Percentiles rank a stretch among this genome's conserved stretches.
These are phyloP conservation scores for Picus viridis DNA, from an alignment of 2,797 vertebrate genomes.

Conservation along the genomic window DNA sequence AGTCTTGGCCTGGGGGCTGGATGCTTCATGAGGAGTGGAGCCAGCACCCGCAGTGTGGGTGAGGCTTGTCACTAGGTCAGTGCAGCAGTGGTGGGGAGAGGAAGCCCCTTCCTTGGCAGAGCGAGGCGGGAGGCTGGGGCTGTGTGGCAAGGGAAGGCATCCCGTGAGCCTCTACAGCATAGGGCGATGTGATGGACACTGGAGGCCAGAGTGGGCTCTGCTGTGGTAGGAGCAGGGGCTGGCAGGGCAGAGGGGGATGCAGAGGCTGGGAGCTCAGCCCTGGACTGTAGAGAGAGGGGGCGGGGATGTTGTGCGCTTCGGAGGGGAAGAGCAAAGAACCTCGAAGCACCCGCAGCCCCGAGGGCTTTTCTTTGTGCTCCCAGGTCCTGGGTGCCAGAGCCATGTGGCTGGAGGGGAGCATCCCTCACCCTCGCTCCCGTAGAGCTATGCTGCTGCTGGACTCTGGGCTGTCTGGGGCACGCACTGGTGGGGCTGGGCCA, in stretches of 20 bases:
- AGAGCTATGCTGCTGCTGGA: slow-evolving; percentile 36
- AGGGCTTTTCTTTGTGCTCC: background rate
- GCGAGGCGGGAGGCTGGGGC: background rate
- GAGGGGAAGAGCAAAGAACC: slow-evolving; percentile 8
- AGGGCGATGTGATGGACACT: background rate
- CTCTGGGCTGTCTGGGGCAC: slow-evolving; percentile 65
- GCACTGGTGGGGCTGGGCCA: slow-evolving; percentile 85
- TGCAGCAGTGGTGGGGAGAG: slow-evolving; percentile 38
- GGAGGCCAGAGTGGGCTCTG: background rate
- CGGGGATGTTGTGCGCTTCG: background rate
- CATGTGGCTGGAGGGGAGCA: background rate
- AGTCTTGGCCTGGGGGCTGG: background rate
- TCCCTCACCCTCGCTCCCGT: background rate
- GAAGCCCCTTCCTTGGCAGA: background rate
- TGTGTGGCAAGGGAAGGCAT: background rate
- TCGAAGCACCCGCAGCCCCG: background rate
- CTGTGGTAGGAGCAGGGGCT: background rate
- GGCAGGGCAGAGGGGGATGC: background rate
- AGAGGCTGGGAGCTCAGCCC: slow-evolving; percentile 54
- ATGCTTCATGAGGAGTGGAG: background rate
- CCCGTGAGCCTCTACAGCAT: background rate
- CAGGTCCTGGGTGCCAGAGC: background rate
- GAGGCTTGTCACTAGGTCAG: slow-evolving; percentile 33
- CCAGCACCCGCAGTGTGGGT: accelerated
- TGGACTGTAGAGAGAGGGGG: background rate